phyloP scores from a whole-genome alignment of 2,888 invertebrate genomes.

The Abscondita cerata region DNA sequence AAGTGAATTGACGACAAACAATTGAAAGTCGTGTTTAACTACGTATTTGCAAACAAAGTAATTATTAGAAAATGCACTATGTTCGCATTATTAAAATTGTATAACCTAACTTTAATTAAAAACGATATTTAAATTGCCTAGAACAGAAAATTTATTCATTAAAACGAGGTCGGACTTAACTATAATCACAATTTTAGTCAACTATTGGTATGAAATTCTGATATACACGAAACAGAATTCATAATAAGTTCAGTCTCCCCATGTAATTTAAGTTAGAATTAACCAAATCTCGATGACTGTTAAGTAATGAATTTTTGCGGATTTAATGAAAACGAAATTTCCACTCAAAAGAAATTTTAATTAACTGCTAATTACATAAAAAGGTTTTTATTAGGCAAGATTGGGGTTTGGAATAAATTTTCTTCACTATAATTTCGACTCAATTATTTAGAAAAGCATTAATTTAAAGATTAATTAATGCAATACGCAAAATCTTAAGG shows the following conservation, averaged over 20 bases:
- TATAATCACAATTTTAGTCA: slow-evolving; percentile 7
- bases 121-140: slow-evolving; percentile 4
- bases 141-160: slow-evolving; percentile 10
- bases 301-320: not conserved
- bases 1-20: no score
- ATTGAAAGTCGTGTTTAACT: no score
- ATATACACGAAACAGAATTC: slow-evolving; percentile 1
- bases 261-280: not conserved
- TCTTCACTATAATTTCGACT: not conserved
- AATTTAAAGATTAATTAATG: no score
- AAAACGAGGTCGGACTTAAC: not conserved
- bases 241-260: slow-evolving; percentile 1
- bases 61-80: no score
- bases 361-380: not conserved
- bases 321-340: not conserved
- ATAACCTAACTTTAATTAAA: slow-evolving; percentile 2
- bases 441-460: no score
- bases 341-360: not conserved
- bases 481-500: not conserved
- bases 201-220: slow-evolving; percentile 9
- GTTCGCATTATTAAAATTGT: no score
- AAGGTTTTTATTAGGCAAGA: not conserved
- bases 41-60: no score
- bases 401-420: not conserved
- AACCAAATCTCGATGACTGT: not conserved